Evolutionary conservation across 1,140 invertebrate species (phyloP).

Genomic region (Drosophila mojavensis): DNA sequence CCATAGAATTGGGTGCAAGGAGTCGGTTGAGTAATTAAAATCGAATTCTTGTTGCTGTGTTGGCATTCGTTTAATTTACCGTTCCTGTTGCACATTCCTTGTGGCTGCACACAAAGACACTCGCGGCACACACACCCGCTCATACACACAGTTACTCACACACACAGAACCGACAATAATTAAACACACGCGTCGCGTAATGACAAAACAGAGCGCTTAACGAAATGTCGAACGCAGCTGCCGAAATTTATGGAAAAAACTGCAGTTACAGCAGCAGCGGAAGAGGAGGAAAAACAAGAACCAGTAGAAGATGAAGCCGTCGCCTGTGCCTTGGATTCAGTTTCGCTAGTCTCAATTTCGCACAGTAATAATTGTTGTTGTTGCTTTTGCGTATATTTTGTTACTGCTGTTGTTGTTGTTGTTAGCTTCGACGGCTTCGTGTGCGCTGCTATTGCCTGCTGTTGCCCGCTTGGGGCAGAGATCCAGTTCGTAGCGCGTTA

Average conservation of each 20-base stretch:
- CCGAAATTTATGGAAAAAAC: constrained; percentile 44
- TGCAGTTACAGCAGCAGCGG: constrained; percentile 11
- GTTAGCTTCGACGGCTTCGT: constrained; percentile 37
- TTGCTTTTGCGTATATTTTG: neutral
- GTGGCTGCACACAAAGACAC: constrained; percentile 2
- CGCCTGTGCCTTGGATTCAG: constrained; percentile 9
- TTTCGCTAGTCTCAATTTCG: neutral
- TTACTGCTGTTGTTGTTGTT: constrained; percentile 26
- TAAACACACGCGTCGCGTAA: constrained; percentile 56
- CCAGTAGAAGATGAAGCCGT: neutral
- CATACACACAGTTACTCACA: neutral
- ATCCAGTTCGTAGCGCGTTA: constrained; percentile 77
- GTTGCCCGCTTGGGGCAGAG: constrained; percentile 44
- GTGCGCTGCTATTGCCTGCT: constrained; percentile 24
- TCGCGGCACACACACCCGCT: constrained; percentile 5
- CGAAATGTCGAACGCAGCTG: constrained; percentile 12
- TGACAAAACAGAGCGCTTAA: constrained; percentile 11
- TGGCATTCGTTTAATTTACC: constrained; percentile 48
- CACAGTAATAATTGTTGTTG: constrained; percentile 6
- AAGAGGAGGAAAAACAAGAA: neutral
- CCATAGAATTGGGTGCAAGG: neutral
- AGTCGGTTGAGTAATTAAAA: neutral
- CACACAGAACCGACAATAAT: constrained; percentile 28
- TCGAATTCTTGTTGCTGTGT: neutral
- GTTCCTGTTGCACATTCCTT: constrained; percentile 23